Percentiles rank a stretch among this genome's conserved stretches.
Evolutionary conservation across 2,113 vertebrate genomes (phyloP).

Genomic region (Mobula birostris): DNA sequence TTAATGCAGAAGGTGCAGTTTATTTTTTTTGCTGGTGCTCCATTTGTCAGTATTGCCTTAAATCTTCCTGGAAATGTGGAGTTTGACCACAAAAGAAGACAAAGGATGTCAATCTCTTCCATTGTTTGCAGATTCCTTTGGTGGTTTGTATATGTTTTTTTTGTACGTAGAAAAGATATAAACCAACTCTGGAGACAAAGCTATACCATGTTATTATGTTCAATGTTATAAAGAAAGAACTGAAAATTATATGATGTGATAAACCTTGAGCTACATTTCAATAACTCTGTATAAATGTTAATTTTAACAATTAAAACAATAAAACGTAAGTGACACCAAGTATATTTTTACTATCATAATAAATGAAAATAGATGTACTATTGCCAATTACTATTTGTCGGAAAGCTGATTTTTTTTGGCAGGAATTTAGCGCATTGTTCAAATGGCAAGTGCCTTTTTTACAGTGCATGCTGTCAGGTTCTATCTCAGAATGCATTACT

Average conservation of each 20-base stretch:
- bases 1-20: not conserved
- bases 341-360: constrained; percentile 21
- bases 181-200: not conserved
- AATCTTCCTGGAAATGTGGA: not conserved
- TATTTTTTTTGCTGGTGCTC: not conserved
- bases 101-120: not conserved
- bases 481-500: not conserved
- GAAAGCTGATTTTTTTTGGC: not conserved
- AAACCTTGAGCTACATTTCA: constrained; percentile 27
- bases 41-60: constrained; percentile 29
- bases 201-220: not conserved
- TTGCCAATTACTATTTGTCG: not conserved
- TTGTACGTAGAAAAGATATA: not conserved
- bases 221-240: constrained; percentile 2
- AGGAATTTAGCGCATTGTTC: not conserved
- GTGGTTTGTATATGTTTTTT: constrained; percentile 13
- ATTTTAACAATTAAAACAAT: constrained; percentile 35
- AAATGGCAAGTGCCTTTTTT: not conserved
- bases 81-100: constrained; percentile 21
- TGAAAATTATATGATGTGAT: constrained; percentile 17
- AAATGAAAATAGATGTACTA: too few species aligned
- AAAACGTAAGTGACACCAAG: not conserved
- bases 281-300: constrained; percentile 14
- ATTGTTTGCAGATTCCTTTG: not conserved
- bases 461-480: not conserved